Evolutionary conservation across 1,140 invertebrate species (phyloP).

Genomic region (Centruroides vittatus): DNA sequence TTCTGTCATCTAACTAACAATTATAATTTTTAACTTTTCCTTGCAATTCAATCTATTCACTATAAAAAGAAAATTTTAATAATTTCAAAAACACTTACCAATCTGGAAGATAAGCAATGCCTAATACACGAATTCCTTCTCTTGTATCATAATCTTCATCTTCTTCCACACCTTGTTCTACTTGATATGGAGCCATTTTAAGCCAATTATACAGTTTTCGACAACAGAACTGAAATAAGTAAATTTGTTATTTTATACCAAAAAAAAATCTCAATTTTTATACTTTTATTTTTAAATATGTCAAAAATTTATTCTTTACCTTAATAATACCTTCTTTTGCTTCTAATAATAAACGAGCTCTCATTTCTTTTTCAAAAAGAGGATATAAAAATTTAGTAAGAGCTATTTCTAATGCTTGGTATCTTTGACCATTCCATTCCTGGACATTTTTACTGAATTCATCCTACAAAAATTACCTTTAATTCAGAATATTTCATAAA

Average conservation of each 20-base stretch:
- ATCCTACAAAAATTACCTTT: conserved; percentile 42
- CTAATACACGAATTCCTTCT: conserved; percentile 73
- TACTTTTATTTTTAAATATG: not conserved
- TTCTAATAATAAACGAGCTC: conserved; percentile 62
- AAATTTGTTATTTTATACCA: not conserved
- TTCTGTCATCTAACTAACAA: no score
- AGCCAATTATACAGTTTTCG: conserved; percentile 81
- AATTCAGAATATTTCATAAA: no score
- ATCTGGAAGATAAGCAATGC: conserved; percentile 74
- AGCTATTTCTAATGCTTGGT: conserved; percentile 73
- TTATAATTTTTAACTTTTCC: no score
- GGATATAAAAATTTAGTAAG: conserved; percentile 78
- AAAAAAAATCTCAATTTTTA: not conserved
- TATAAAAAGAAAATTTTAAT: no score
- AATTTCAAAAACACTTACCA: conserved; percentile 28
- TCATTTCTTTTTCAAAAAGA: conserved; percentile 73
- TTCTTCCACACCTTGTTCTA: conserved; percentile 52
- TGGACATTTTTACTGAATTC: conserved; percentile 92
- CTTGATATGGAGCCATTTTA: conserved; percentile 73
- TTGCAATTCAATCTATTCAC: no score
- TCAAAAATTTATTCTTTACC: conserved; percentile 21
- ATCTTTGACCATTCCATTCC: conserved; percentile 85
- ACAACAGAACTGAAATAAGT: conserved; percentile 48
- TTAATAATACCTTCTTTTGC: conserved; percentile 74
- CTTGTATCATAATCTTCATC: conserved; percentile 81